Conservation (phyloP, 2,888 invertebrate species). For the Drosophila macrospina region DNA sequence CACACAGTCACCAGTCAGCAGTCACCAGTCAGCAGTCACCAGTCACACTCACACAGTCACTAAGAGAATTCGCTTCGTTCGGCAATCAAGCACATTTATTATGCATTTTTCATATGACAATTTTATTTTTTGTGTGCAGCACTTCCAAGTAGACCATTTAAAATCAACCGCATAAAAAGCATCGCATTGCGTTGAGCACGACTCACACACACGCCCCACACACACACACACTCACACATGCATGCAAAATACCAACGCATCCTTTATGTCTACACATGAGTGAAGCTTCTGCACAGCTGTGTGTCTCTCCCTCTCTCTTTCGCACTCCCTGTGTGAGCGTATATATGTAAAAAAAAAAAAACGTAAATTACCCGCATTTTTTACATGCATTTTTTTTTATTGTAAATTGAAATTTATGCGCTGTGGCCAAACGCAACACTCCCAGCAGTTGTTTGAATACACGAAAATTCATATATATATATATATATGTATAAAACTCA, state of each 20-base stretch:
- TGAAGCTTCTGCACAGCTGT: constrained; percentile 46
- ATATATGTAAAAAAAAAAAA: no score
- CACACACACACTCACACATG: constrained; percentile 7
- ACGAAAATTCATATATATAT: background rate
- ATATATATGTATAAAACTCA: constrained; percentile 16
- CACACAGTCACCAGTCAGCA: constrained; percentile 20
- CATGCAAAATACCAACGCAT: constrained; percentile 37
- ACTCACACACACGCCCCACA: constrained; percentile 21
- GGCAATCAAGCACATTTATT: constrained; percentile 77
- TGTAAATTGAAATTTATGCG: constrained; percentile 78
- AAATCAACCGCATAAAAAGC: constrained; percentile 75
- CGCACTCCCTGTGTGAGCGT: constrained; percentile 8
- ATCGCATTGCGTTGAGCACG: constrained; percentile 35
- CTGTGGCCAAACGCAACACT: constrained; percentile 26
- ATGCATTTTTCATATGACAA: constrained; percentile 79
- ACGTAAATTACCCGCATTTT: constrained; percentile 81
- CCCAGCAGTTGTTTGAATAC: constrained; percentile 9
- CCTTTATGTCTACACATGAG: constrained; percentile 58
- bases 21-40: no score
- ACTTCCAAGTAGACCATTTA: constrained; percentile 72
- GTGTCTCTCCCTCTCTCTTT: constrained; percentile 3
- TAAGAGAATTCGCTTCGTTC: constrained; percentile 14
- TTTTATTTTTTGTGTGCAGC: constrained; percentile 49
- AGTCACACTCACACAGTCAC: constrained; percentile 11
- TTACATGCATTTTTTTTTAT: constrained; percentile 63